These are phyloP conservation scores for Zoanthus sociatus DNA, from an alignment of 92 coral and sea anemone species.

Conservation along the genomic window DNA sequence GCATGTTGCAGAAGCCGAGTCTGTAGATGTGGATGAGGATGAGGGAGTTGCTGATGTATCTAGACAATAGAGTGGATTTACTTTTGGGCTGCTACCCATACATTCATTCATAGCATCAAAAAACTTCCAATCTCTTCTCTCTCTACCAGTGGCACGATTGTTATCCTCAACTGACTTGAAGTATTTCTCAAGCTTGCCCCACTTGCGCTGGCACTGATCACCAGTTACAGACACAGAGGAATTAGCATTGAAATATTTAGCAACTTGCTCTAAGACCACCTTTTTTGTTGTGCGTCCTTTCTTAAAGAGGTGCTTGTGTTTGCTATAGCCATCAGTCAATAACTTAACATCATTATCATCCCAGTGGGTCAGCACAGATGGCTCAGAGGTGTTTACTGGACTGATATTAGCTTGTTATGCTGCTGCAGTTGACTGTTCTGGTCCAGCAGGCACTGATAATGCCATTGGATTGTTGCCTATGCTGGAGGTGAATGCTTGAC, in stretches of 20 bases:
- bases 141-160: constrained; percentile 13
- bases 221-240: constrained; percentile 12
- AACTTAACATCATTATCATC: constrained; percentile 9
- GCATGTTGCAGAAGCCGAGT: constrained; percentile 16
- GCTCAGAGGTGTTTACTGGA: constrained; percentile 12
- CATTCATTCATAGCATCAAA: constrained; percentile 10
- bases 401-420: constrained; percentile 8
- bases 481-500: constrained; percentile 4
- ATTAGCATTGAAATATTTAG: constrained; percentile 1
- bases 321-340: constrained; percentile 3
- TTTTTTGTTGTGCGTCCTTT: constrained; percentile 1
- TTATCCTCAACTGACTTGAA: constrained; percentile 13
- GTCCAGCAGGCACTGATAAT: constrained; percentile 4
- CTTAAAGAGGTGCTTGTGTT: constrained; percentile 5
- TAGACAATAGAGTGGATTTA: constrained; percentile 9
- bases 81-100: constrained; percentile 10
- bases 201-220: constrained; percentile 11
- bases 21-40: constrained; percentile 5
- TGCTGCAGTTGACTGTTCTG: constrained; percentile 10
- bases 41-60: constrained; percentile 12
- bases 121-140: constrained; percentile 10
- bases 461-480: constrained; percentile 6
- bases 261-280: constrained; percentile 13
- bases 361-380: constrained; percentile 11
- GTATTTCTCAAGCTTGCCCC: constrained; percentile 10